These are phyloP conservation scores for Diaphora mendica DNA, from an alignment of 2,888 invertebrate genomes.

Conservation along the genomic window DNA sequence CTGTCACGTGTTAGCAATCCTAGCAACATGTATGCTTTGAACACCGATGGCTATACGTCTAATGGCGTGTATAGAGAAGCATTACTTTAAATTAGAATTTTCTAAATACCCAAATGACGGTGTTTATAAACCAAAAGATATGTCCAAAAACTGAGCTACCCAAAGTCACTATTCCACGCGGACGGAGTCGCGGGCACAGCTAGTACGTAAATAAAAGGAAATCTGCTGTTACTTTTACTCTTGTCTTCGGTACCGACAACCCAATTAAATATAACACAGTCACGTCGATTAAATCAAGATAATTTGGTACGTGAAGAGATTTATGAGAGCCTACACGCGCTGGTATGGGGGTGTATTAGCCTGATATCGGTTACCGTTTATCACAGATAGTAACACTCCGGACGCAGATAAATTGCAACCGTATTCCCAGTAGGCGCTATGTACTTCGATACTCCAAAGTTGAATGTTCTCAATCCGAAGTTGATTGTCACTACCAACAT, in stretches of 20 bases:
- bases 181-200: too few species aligned
- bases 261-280: neutral
- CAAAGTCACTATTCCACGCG: too few species aligned
- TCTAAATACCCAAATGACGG: too few species aligned
- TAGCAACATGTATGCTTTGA: too few species aligned
- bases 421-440: conserved; percentile 26
- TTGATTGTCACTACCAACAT: neutral
- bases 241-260: neutral
- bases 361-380: conserved; percentile 30
- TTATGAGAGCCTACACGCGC: conserved; percentile 13
- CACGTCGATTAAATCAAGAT: conserved; percentile 2
- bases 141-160: too few species aligned
- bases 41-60: too few species aligned
- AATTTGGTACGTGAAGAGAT: conserved; percentile 19
- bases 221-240: neutral
- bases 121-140: too few species aligned
- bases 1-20: too few species aligned
- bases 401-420: conserved; percentile 38
- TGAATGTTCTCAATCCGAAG: neutral
- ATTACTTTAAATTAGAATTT: too few species aligned
- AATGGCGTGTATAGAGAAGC: too few species aligned
- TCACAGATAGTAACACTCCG: conserved; percentile 25
- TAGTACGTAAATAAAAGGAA: neutral
- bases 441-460: conserved; percentile 15
- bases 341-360: conserved; percentile 20